Conservation (phyloP, 2,888 invertebrate genomes). For the Cephus nigrinus region DNA sequence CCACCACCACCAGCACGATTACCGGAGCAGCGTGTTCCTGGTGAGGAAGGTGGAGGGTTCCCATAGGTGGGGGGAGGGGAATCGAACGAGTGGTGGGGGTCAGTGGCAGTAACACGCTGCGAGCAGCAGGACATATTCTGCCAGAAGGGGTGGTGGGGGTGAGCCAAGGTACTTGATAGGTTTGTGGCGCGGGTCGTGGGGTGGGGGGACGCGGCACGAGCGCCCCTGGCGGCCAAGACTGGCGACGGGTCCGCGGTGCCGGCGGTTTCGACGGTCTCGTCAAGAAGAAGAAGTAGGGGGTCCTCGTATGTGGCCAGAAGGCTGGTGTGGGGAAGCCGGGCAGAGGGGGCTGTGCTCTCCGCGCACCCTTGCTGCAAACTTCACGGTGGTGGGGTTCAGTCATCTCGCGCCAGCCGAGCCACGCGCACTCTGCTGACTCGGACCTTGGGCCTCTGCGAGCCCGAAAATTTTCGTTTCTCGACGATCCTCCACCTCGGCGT, state of each 20-base stretch:
- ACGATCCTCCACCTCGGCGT: neutral
- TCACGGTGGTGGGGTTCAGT: conserved; percentile 55
- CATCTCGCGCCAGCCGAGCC: conserved; percentile 63
- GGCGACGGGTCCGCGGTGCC: neutral
- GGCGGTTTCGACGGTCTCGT: neutral
- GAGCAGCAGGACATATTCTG: conserved; percentile 38
- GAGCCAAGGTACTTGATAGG: neutral
- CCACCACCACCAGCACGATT: neutral
- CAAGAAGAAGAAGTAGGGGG: neutral
- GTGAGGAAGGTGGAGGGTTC: conserved; percentile 1
- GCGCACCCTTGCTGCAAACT: conserved; percentile 20
- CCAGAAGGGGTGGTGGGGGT: conserved; percentile 30
- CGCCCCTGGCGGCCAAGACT: neutral
- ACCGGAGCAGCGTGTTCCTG: neutral
- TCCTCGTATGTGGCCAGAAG: conserved; percentile 8
- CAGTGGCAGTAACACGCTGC: conserved; percentile 35
- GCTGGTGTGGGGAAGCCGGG: conserved; percentile 2
- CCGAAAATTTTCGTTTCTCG: conserved; percentile 1
- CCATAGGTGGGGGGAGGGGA: neutral
- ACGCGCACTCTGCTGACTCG: conserved; percentile 43
- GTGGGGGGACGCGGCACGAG: neutral
- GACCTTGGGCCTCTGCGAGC: neutral
- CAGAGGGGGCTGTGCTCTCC: neutral
- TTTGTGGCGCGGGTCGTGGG: neutral
- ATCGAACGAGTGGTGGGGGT: conserved; percentile 18